Evolutionary conservation across 1,140 invertebrate genomes (phyloP), one percentile per base, ranked within the genome.

Genomic region (Drepana arcuata): DNA sequence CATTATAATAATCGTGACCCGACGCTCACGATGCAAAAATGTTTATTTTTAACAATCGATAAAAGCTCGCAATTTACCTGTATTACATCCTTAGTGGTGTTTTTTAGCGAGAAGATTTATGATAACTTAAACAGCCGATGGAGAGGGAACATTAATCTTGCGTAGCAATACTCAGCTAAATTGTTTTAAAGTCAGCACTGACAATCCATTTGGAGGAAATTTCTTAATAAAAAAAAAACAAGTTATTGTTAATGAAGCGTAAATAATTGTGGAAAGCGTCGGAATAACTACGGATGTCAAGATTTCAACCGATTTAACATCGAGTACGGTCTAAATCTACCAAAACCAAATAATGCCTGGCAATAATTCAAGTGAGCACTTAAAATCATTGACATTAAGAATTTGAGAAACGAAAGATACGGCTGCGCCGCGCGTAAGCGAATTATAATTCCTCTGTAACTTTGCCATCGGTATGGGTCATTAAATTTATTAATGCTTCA

Each of bases 281-380:
- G 4, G 6, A n/a, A 26, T 9, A n/a, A 9, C 9, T 26, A 6
- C 4, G 10, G n/a, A 26, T 26, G 24, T 26, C 24, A 26, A 10
- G n/a, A 26, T 34, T 38, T 34, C 34, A 41, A 41, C 29, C 34
- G 46, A 54, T 48, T 48, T 42, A 54, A 54, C 40, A n/a, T 45
- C 35, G 23, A 30, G 34, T 37, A 35, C 37, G 39, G 31, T 48
- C n/a, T 26, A 2, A 26, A 7, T 26, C 24, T 38, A 27, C 48
- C 44, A 46, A 60, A 46, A 48, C 46, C 38, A 25, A 39, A 45
- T 51, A 41, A 50, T 49, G 53, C 16, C 52, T 63, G 59, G 55
- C 59, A 66, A 55, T 66, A 66, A 62, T 56, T 66, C 59, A 66
- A 66, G 44, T 57, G 49, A 60, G 52, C 59, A 61, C 62, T 66